Conservation (phyloP, 2,797 vertebrate species). For the Masticophis lateralis region DNA sequence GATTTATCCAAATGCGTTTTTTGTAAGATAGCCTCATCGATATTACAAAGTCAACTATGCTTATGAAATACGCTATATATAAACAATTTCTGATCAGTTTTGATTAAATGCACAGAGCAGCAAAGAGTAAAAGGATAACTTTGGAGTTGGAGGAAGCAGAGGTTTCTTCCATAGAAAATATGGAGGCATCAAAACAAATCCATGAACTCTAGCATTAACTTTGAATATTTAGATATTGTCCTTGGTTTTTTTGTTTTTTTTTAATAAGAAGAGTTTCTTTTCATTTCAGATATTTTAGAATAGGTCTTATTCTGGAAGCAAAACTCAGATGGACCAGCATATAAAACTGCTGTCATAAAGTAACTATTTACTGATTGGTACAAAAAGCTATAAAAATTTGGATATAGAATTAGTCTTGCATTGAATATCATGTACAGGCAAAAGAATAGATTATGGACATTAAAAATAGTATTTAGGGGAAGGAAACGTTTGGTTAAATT, state of each 20-base stretch:
- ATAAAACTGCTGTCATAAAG: background rate
- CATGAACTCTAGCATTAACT: background rate
- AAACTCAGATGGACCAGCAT: background rate
- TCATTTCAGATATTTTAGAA: background rate
- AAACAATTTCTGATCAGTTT: background rate
- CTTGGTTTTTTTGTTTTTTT: background rate
- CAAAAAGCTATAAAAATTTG: background rate
- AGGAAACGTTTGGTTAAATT: background rate
- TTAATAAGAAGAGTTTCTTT: background rate
- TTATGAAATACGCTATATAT: background rate
- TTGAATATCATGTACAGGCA: background rate
- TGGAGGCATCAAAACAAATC: background rate
- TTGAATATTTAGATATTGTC: background rate
- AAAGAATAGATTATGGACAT: background rate
- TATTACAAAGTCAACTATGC: background rate
- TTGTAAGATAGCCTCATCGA: background rate
- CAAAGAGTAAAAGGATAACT: background rate
- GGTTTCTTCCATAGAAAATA: background rate
- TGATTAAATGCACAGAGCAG: background rate
- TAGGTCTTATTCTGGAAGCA: background rate
- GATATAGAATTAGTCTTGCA: background rate
- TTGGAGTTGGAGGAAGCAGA: background rate
- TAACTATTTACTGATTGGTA: slow-evolving; percentile 1
- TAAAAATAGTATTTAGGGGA: background rate
- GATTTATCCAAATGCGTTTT: background rate